Evolutionary conservation across 2,113 vertebrate genomes (phyloP).

Genomic region (Ursus arctos): DNA sequence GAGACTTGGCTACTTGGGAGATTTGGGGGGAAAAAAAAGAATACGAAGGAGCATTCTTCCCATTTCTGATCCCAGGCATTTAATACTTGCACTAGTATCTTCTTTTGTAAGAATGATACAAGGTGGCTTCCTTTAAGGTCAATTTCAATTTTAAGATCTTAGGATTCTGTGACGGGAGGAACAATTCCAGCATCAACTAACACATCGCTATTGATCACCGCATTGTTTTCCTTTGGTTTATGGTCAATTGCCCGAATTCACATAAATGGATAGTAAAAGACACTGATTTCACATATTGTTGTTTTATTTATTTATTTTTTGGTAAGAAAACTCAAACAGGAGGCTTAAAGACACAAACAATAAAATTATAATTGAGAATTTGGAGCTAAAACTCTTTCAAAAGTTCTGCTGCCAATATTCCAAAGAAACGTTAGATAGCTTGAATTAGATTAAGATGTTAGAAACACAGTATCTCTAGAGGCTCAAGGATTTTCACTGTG

Average conservation of each 20-base stretch:
- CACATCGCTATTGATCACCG: neutral
- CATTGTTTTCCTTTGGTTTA: neutral
- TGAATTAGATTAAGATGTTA: neutral
- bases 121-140: slow-evolving; percentile 5
- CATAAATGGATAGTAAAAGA: neutral
- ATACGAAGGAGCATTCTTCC: slow-evolving; percentile 50
- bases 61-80: slow-evolving; percentile 53
- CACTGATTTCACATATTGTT: neutral
- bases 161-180: neutral
- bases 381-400: neutral
- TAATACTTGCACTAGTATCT: neutral
- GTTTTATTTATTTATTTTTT: neutral
- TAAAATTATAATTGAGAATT: slow-evolving; percentile 2
- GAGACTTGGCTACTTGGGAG: slow-evolving; percentile 77
- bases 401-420: neutral
- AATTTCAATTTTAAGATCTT: slow-evolving; percentile 1
- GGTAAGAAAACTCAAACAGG: neutral
- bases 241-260: neutral
- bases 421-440: neutral
- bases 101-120: slow-evolving; percentile 2
- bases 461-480: neutral
- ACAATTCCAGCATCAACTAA: neutral
- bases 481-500: neutral
- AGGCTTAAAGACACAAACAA: neutral
- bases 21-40: neutral